A percentile compares a stretch with the other conserved stretches of the same genome.
Conservation (phyloP, 2,797 vertebrate genomes). For the Melanogrammus aeglefinus region DNA sequence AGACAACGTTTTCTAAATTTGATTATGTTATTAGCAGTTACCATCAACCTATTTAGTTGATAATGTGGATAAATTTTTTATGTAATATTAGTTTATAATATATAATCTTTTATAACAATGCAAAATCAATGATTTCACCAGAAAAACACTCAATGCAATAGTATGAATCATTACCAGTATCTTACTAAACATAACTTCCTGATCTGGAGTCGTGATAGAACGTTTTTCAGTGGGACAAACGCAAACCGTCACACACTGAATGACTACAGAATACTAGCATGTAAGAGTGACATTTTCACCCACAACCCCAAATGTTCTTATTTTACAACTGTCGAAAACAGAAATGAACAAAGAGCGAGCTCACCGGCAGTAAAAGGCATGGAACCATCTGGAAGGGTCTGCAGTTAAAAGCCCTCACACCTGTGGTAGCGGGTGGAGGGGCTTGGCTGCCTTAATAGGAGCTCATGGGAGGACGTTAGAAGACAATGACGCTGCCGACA, state of each 20-base stretch:
- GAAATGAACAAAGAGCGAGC: not conserved
- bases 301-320: too few relatives aligned
- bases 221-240: too few relatives aligned
- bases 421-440: constrained; percentile 35
- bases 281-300: too few relatives aligned
- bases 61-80: not conserved
- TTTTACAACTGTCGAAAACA: not conserved
- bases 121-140: too few relatives aligned
- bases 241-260: not conserved
- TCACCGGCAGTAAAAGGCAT: constrained; percentile 45
- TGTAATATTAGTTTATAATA: not conserved
- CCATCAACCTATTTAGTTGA: not conserved
- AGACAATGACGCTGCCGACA: constrained; percentile 58
- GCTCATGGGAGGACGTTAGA: constrained; percentile 41
- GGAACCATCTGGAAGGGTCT: constrained; percentile 55
- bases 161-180: not conserved
- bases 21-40: too few relatives aligned
- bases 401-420: constrained; percentile 55
- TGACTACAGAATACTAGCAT: not conserved
- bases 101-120: not conserved
- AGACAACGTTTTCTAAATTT: too few relatives aligned
- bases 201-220: too few relatives aligned
- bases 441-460: constrained; percentile 30
- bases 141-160: too few relatives aligned
- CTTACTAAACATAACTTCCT: too few relatives aligned